phyloP scores from a whole-genome alignment of 2,113 vertebrate genomes.

The Sinocyclocheilus anophthalmus region DNA sequence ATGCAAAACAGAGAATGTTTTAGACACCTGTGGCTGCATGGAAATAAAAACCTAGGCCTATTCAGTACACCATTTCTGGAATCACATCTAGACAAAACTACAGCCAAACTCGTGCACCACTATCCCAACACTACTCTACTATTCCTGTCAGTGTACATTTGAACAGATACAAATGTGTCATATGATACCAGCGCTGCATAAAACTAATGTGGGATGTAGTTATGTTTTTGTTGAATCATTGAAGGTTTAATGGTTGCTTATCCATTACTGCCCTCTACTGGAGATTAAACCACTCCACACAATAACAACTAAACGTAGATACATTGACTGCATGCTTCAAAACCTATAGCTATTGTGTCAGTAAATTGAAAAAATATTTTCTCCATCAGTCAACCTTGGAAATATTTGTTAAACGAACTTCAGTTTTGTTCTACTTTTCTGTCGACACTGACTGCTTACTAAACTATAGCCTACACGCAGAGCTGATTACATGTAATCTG shows the following conservation, averaged over 20 bases:
- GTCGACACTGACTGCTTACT: no score
- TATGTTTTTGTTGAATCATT: neutral
- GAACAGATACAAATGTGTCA: neutral
- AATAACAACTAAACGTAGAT: neutral
- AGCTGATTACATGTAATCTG: no score
- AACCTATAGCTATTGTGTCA: no score
- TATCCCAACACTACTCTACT: neutral
- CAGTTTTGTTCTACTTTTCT: no score
- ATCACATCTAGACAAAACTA: neutral
- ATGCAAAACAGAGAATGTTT: constrained; percentile 15
- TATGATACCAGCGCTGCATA: neutral
- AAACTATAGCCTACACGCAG: no score
- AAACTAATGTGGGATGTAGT: neutral
- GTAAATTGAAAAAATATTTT: no score
- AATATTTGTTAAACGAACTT: no score
- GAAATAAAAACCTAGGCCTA: constrained; percentile 20
- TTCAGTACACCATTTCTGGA: neutral
- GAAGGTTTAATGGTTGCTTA: neutral
- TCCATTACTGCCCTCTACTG: constrained; percentile 14
- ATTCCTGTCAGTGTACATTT: neutral
- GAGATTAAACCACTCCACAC: neutral
- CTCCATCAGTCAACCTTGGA: no score
- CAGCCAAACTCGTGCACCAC: neutral
- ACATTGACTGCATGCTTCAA: no score
- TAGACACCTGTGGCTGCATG: neutral